These are phyloP conservation scores for Drosophila santomea DNA, from an alignment of 1,140 invertebrate species.

Conservation along the genomic window DNA sequence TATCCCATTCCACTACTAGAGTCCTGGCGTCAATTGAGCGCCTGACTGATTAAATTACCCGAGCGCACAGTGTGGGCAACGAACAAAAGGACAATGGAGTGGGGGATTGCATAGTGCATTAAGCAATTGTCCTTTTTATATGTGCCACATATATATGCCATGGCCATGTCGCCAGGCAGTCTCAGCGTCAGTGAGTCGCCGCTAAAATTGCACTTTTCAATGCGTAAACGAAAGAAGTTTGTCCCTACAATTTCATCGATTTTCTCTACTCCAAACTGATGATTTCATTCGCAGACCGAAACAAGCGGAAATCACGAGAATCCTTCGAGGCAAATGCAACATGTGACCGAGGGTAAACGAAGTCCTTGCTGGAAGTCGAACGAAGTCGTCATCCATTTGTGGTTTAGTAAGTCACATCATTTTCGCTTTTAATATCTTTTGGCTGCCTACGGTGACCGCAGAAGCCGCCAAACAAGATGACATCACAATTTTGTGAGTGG, in stretches of 20 bases:
- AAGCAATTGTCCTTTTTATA: slow-evolving; percentile 48
- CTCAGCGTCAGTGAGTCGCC: slow-evolving; percentile 59
- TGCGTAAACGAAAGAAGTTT: slow-evolving; percentile 32
- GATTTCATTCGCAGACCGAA: slow-evolving; percentile 58
- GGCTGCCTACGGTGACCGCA: slow-evolving; percentile 33
- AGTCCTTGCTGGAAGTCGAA: slow-evolving; percentile 17
- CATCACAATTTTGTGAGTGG: slow-evolving; percentile 68
- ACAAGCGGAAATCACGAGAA: not conserved
- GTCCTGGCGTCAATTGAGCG: slow-evolving; percentile 70
- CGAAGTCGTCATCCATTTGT: slow-evolving; percentile 22
- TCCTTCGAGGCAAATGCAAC: slow-evolving; percentile 60
- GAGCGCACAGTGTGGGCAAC: slow-evolving; percentile 44
- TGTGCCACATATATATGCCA: slow-evolving; percentile 19
- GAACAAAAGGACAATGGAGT: slow-evolving; percentile 33
- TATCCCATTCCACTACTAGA: slow-evolving; percentile 14
- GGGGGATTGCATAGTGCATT: slow-evolving; percentile 45
- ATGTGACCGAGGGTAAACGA: slow-evolving; percentile 45
- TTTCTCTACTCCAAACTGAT: slow-evolving; percentile 51
- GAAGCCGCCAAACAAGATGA: slow-evolving; percentile 60
- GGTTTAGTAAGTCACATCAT: slow-evolving; percentile 46
- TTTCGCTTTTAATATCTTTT: slow-evolving; percentile 64
- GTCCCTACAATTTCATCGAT: slow-evolving; percentile 62
- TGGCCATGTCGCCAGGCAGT: slow-evolving; percentile 49
- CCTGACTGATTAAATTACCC: slow-evolving; percentile 72
- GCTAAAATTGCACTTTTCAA: slow-evolving; percentile 60